A percentile compares a stretch with the other conserved stretches of the same genome.
phyloP scores from a whole-genome alignment of 1,140 invertebrate species.

The Rhizoglyphus robini region DNA sequence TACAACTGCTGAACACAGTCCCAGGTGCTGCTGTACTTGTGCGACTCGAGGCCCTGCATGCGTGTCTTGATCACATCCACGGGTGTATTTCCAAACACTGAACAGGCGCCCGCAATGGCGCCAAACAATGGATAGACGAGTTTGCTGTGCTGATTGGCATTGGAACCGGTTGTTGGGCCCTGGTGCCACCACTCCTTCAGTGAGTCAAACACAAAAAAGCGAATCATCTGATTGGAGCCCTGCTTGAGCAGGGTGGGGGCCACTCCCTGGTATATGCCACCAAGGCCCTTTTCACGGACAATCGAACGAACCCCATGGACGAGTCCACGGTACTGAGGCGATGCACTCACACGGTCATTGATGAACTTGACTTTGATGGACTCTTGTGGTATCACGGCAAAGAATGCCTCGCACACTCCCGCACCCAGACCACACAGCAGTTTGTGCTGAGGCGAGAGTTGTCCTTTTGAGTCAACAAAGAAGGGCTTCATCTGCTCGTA shows the following conservation, averaged over 20 bases:
- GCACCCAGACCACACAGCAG: constrained; percentile 86
- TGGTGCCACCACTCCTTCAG: constrained; percentile 69
- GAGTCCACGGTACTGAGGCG: constrained; percentile 83
- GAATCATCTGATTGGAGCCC: constrained; percentile 93
- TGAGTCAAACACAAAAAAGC: constrained; percentile 95
- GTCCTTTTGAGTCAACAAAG: constrained; percentile 60
- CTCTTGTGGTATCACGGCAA: constrained; percentile 98
- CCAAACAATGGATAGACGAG: constrained; percentile 72
- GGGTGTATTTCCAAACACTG: constrained; percentile 86
- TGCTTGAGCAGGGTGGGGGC: constrained; percentile 93
- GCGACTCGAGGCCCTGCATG: constrained; percentile 94
- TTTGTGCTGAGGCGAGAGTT: constrained; percentile 55
- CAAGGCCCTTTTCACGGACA: constrained; percentile 65
- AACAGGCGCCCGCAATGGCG: constrained; percentile 81
- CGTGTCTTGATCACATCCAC: constrained; percentile 96
- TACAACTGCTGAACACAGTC: constrained; percentile 83
- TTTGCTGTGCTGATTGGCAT: constrained; percentile 49
- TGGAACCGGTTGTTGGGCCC: constrained; percentile 55
- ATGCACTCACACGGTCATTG: constrained; percentile 84
- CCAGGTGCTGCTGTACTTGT: constrained; percentile 84
- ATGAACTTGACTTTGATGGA: constrained; percentile 99
- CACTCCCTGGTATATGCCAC: constrained; percentile 45
- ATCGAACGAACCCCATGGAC: constrained; percentile 81
- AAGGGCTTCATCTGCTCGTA: constrained; percentile 82
- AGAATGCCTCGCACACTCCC: constrained; percentile 81